These are phyloP conservation scores for Hyperoplus immaculatus DNA, from an alignment of 2,797 vertebrate species.

Conservation along the genomic window DNA sequence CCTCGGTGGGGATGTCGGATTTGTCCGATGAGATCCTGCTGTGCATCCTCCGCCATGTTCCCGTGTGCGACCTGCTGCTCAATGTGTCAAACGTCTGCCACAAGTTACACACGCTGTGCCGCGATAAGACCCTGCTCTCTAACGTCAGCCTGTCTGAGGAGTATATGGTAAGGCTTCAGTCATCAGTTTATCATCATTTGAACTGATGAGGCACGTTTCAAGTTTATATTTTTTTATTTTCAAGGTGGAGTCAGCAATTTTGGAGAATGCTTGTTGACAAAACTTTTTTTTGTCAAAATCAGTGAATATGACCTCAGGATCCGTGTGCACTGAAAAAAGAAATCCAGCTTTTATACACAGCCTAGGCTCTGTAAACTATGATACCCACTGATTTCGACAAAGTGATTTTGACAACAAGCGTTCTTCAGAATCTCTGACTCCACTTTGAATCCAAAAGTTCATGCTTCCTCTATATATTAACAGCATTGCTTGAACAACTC, in stretches of 20 bases:
- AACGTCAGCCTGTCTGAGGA: conserved; percentile 90
- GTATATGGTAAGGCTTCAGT: conserved; percentile 86
- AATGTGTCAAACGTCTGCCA: conserved; percentile 91
- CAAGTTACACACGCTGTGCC: conserved; percentile 89
- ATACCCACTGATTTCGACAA: no score
- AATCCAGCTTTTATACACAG: no score
- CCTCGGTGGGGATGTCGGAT: conserved; percentile 88
- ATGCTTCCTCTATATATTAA: background rate
- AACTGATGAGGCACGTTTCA: background rate
- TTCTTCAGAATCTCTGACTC: background rate
- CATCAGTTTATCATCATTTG: background rate
- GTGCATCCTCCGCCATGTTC: conserved; percentile 91
- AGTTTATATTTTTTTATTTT: background rate
- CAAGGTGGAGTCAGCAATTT: no score
- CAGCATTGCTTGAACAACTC: background rate
- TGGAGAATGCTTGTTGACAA: background rate
- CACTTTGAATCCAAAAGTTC: background rate
- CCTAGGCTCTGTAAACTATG: no score
- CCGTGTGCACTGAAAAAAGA: no score
- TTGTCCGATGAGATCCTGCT: conserved; percentile 96
- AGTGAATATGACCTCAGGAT: background rate
- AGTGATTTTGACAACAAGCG: no score
- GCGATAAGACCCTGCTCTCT: conserved; percentile 94
- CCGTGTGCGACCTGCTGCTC: conserved; percentile 91
- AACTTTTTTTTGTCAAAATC: background rate